These are phyloP conservation scores for Erebia epiphron DNA, from an alignment of 2,888 invertebrate genomes.

Conservation along the genomic window DNA sequence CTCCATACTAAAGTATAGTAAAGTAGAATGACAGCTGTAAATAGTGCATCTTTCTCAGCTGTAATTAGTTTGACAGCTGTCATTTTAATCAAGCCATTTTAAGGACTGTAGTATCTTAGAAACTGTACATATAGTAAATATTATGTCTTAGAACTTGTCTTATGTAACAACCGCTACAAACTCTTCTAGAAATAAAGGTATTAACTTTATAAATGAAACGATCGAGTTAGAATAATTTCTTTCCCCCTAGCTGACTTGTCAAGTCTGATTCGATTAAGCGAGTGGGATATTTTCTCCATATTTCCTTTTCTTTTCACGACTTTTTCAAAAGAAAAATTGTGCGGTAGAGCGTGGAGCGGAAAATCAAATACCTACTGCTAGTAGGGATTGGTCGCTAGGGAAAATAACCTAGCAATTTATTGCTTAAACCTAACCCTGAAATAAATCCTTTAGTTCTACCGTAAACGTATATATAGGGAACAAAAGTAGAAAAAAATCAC, in stretches of 20 bases:
- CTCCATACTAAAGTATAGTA: too few relatives aligned
- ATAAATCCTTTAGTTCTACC: not conserved
- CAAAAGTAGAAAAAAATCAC: too few relatives aligned
- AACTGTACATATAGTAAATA: too few relatives aligned
- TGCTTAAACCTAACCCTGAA: not conserved
- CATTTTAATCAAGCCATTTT: too few relatives aligned
- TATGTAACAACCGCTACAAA: not conserved
- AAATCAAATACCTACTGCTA: not conserved
- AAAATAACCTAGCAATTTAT: not conserved
- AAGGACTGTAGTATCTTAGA: too few relatives aligned
- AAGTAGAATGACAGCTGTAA: too few relatives aligned
- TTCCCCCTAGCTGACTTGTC: conserved; percentile 6
- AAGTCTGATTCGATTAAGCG: conserved; percentile 15
- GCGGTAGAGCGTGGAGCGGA: conserved; percentile 5
- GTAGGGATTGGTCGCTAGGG: not conserved
- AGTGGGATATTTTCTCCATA: conserved; percentile 1
- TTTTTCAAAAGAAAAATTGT: conserved; percentile 18
- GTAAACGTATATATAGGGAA: too few relatives aligned
- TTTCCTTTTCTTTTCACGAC: not conserved
- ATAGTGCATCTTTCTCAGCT: too few relatives aligned
- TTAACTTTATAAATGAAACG: not conserved
- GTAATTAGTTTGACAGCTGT: too few relatives aligned
- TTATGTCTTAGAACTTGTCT: too few relatives aligned
- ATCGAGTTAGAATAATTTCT: conserved; percentile 13
- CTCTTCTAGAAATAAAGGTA: not conserved